Base-by-base conservation (phyloP, 2,113 vertebrate species). In the Amblyopsis rosae region DNA sequence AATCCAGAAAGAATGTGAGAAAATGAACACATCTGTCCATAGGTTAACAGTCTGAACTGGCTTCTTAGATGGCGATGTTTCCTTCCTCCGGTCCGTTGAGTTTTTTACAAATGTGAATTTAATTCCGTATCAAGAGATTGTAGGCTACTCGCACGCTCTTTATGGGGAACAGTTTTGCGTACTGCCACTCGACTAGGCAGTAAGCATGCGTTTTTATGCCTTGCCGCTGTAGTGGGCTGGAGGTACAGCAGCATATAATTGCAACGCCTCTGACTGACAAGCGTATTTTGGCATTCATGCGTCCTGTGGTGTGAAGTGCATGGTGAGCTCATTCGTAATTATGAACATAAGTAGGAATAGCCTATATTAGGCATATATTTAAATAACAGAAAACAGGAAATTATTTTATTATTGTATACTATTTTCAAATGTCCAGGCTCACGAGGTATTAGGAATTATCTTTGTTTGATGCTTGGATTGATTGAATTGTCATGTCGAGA, bases 251-350 rank as follows among this genome's bases (percentile, higher is more conserved):
- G 16, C 79, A 9, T 26, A 26, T 26, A 26, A 26, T 75, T 46
- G 77, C 77, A 75, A 82, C 85, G 82, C 81, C 80, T 80, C 82
- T 74, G 66, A 79, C 72, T 55, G 70, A 41, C 69, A 59, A 35
- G 1, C 59, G 15, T 56, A 56, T 55, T 48, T 48, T 66, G 65
- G 46, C 73, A 63, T 65, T 63, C 57, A 15, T 77, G 67, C 10
- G 72, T 74, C 69, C 57, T 60, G 65, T 41, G 5, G 5, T 41
- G 35, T 41, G 35, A 5, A 41, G 35, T 41, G 35, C 35, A 41
- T 41, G 35, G 35, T 41, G 35, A 41, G 35, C 35, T 41, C 35
- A 41, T 41, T 41, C 35, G 7, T 41, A 41, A 41, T 41, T 8
- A 41, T 41, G 35, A 41, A 41, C 1, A 41, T 41, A 41, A 41